Base-by-base conservation (phyloP, 35 echinoderm and acorn worm genomes). In the Stichopus chloronotus region DNA sequence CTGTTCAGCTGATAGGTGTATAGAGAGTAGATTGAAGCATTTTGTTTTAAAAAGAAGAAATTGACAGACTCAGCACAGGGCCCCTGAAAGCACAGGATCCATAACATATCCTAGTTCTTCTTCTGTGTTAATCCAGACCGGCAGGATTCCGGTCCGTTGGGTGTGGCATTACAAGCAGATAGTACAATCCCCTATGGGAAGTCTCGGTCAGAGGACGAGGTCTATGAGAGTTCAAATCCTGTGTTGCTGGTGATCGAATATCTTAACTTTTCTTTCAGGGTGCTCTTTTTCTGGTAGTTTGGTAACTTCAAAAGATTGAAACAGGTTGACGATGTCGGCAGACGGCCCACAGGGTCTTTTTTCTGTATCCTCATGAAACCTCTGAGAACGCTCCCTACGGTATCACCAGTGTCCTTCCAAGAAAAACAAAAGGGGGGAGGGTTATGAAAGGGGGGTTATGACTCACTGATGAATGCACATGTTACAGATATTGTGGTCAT, bases 191-290 rank as follows among this genome's bases (percentile, higher is more conserved):
- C 3, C 0, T 43, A 3, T 43, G 30, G 30, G 30, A 43, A 43
- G 30, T 43, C 30, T 43, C 30, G 3, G 30, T 43, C 30, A 43
- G 30, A 43, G 30, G 30, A 43, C 3, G 30, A 43, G 30, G 30
- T 74, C 69, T 74, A 99, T 55, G 97, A 99, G 16, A 99, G 81
- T 87, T 99, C 97, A 95, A 99, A 99, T 20, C 97, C 97, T 43
- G 97, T 99, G 25, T 96, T 95, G 63, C 97, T 99, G 52, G 97
- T 94, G 93, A 99, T 96, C 17, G 97, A 93, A 94, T 99, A 99
- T 57, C 97, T 90, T 17, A 99, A 82, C 78, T 99, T 99, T 88
- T 99, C 97, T 55, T 91, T 93, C 13, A 99, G 92, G 7, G 97
- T 99, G 23, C 94, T 95, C 78, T 99, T 99, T 88, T 96, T 99